Conservation (phyloP, 2,797 vertebrate species). For the Loriculus beryllinus region DNA sequence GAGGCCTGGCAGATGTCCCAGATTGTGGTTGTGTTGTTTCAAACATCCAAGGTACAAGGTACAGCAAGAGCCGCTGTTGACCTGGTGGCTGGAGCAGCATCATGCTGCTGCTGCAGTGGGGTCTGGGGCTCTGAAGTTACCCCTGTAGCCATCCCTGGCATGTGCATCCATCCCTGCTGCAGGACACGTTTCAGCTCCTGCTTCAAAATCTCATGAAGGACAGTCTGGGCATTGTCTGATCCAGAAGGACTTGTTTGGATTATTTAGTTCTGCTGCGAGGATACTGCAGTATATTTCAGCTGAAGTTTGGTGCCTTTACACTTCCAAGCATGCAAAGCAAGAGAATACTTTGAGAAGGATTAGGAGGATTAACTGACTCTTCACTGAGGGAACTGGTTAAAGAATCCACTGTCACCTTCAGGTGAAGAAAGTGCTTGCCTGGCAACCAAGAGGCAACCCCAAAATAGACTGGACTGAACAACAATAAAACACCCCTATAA, state of each 20-base stretch:
- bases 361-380: not conserved
- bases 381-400: not conserved
- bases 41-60: not conserved
- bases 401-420: not conserved
- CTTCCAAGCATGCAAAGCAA: not conserved
- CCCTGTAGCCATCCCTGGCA: not conserved
- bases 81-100: rapidly evolving
- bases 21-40: rapidly evolving
- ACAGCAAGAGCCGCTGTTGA: not conserved
- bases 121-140: not conserved
- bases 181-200: not conserved
- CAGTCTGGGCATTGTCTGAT: not conserved
- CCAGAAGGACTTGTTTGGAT: not conserved
- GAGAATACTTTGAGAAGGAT: not conserved
- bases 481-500: not conserved
- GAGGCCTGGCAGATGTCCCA: slow-evolving; percentile 12
- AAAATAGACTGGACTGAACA: not conserved
- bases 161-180: not conserved
- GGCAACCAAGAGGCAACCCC: not conserved
- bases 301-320: not conserved
- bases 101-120: rapidly evolving
- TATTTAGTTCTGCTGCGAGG: not conserved
- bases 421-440: not conserved
- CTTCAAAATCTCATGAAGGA: not conserved
- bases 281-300: not conserved